Percentiles rank a stretch among this genome's conserved stretches.
phyloP scores from a whole-genome alignment of 2,888 invertebrate genomes.

The Drosophila pseudotalamancana region DNA sequence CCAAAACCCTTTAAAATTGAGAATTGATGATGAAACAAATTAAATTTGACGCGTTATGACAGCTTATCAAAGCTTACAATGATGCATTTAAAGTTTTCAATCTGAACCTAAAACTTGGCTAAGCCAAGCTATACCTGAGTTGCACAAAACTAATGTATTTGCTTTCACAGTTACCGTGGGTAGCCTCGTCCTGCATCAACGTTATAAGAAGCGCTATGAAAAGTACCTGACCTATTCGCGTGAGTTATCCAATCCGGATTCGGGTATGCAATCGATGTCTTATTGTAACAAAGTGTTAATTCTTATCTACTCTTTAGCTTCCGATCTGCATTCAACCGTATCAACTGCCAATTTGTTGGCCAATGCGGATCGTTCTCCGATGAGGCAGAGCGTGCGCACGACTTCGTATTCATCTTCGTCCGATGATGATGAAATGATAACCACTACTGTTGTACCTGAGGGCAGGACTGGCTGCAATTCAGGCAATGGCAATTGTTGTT shows the following conservation, averaged over 20 bases:
- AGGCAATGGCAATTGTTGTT: constrained; percentile 80
- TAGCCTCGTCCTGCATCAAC: constrained; percentile 92
- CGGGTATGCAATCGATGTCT: constrained; percentile 66
- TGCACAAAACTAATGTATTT: neutral
- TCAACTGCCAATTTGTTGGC: constrained; percentile 82
- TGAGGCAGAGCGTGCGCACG: constrained; percentile 72
- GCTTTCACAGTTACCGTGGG: constrained; percentile 89
- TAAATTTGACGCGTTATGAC: constrained; percentile 60
- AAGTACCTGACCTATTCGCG: constrained; percentile 87
- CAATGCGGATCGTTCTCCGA: constrained; percentile 62
- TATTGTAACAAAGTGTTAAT: neutral
- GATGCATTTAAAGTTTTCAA: constrained; percentile 83
- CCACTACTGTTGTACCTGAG: constrained; percentile 49
- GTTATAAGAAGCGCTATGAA: constrained; percentile 90
- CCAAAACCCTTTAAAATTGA: no score
- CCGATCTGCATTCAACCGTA: constrained; percentile 80
- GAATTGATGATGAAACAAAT: constrained; percentile 43
- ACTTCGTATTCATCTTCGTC: constrained; percentile 82
- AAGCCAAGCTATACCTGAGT: neutral
- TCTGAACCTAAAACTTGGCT: constrained; percentile 60
- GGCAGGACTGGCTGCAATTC: constrained; percentile 64
- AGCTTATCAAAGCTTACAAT: constrained; percentile 58
- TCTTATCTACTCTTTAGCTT: constrained; percentile 22
- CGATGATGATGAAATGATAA: constrained; percentile 82
- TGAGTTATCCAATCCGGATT: constrained; percentile 85